These are phyloP conservation scores for Hydraecia micacea DNA, from an alignment of 2,888 invertebrate genomes.

Conservation along the genomic window DNA sequence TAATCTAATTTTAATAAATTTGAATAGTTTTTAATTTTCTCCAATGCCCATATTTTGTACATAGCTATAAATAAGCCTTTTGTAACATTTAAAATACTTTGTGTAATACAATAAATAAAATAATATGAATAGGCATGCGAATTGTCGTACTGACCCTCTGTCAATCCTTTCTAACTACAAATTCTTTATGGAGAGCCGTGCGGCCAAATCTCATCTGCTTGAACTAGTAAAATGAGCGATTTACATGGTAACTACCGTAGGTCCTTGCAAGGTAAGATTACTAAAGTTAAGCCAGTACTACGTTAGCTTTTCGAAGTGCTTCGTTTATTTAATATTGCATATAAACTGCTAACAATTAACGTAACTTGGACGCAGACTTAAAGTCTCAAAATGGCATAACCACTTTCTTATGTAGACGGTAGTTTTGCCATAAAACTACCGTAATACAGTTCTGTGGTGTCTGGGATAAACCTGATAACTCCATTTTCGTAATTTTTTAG, in stretches of 20 bases:
- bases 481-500: too few species aligned
- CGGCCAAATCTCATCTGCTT: conserved; percentile 27
- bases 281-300: too few species aligned
- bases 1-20: not conserved
- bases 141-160: not conserved
- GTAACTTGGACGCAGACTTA: not conserved
- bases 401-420: not conserved
- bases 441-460: too few species aligned
- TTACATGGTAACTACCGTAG: too few species aligned
- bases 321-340: too few species aligned
- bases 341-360: too few species aligned
- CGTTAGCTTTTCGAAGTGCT: too few species aligned
- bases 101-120: not conserved
- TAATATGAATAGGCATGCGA: not conserved
- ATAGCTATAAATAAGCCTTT: too few species aligned
- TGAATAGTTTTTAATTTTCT: not conserved
- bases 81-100: not conserved
- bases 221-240: not conserved
- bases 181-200: not conserved
- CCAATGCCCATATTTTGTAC: too few species aligned
- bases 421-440: too few species aligned
- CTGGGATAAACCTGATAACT: too few species aligned
- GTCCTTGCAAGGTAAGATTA: too few species aligned
- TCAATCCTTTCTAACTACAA: not conserved
- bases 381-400: not conserved